Base-by-base conservation (phyloP, 2,797 vertebrate species). In the Phataginus tetradactyla region DNA sequence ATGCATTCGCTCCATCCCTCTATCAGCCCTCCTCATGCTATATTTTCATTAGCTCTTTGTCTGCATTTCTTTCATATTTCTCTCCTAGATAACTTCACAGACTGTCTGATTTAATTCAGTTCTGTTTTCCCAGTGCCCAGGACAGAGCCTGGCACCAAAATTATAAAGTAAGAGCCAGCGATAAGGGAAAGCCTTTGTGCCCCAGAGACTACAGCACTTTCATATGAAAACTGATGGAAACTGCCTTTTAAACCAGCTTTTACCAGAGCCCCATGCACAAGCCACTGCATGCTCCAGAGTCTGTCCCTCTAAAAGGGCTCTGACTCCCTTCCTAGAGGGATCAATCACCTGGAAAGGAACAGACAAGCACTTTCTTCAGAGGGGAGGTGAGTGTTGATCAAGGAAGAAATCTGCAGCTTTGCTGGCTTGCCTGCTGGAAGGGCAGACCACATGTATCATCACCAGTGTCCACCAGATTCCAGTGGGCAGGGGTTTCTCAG, bases 101-200 rank as follows among this genome's bases (percentile, higher is more conserved):
- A 69, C 74, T 25, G 12, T 57, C 53, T 55, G 61, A 85, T 15
- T 42, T 32, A 37, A 92, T 17, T 95, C 75, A 53, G 59, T 72
- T 69, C 90, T 80, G n/a, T 72, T 21, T 20, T 49, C 77, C 88
- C 80, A 69, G 83, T 7, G n/a, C 69, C 90, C 86, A 95, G 91
- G 80, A 77, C 71, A 94, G 53, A 89, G 90, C 18, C 63, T 57
- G 55, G 83, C 42, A 85, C 32, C 90, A 78, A 96, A 86, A 59
- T 53, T 45, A 80, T 72, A 61, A 89, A 90, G 29, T 29, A 21
- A 61, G 78, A 59, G 55, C n/a, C 51, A 49, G 21, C 6, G 12
- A n/a, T 15, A n/a, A 83, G 84, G 53, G 21, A 64, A 69, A 64
- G 64, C 53, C 25, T 71, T 59, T 87, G 49, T 80, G 25, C 66